phyloP scores from a whole-genome alignment of 2,113 vertebrate genomes.

The Ptyas mucosa region DNA sequence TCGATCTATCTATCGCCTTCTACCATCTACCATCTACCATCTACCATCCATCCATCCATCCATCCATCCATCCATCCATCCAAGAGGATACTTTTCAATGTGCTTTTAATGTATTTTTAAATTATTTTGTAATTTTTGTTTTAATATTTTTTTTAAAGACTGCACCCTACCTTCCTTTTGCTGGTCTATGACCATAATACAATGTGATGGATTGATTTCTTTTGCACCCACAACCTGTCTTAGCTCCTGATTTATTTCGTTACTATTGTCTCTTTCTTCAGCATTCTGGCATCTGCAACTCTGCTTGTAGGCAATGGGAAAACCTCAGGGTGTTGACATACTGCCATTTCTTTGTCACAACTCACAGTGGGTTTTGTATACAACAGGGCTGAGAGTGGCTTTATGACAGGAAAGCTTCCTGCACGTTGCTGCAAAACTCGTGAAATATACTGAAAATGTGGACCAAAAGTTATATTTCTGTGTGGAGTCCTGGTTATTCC shows the following conservation, averaged over 20 bases:
- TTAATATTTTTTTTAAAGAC: not conserved
- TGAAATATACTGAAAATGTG: not conserved
- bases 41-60: too few species aligned
- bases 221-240: not conserved
- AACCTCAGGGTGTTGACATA: not conserved
- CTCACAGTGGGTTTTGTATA: not conserved
- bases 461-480: not conserved
- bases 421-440: not conserved
- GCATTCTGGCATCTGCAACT: not conserved
- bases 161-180: not conserved
- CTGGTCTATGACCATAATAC: not conserved
- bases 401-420: not conserved
- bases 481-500: not conserved
- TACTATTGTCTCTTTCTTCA: not conserved
- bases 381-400: not conserved
- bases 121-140: not conserved
- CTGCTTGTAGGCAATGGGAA: not conserved
- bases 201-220: not conserved
- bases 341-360: not conserved
- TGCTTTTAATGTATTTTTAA: not conserved
- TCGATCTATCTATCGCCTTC: not conserved
- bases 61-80: too few species aligned
- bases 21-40: too few species aligned
- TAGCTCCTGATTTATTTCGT: not conserved
- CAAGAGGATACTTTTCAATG: not conserved